Evolutionary conservation across 2,797 vertebrate species (phyloP).

Genomic region (Sebastes nivosus): DNA sequence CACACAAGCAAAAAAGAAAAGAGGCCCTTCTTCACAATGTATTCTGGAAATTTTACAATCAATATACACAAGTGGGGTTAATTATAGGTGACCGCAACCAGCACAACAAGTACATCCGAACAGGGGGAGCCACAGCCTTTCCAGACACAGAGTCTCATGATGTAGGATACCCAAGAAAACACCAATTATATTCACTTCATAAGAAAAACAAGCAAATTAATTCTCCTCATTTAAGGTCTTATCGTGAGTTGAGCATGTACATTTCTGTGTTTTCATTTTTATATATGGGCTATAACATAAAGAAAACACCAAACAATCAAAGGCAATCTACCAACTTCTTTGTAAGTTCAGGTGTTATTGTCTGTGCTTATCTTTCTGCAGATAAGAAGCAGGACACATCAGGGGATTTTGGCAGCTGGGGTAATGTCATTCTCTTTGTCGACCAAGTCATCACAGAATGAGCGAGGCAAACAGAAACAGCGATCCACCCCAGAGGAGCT

Average conservation of each 20-base stretch:
- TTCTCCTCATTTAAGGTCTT: neutral
- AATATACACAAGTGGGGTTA: no score
- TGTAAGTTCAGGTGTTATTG: constrained; percentile 38
- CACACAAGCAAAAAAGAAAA: neutral
- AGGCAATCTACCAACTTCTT: neutral
- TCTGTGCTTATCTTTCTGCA: constrained; percentile 10
- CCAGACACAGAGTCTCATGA: neutral
- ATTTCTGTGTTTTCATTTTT: neutral
- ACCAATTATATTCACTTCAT: neutral
- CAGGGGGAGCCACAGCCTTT: neutral
- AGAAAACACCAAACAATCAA: neutral
- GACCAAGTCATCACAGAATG: constrained; percentile 77
- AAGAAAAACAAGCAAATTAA: neutral
- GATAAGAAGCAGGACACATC: constrained; percentile 72
- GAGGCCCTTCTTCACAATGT: neutral
- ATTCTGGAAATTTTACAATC: neutral
- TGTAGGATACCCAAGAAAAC: neutral
- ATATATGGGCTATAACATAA: neutral
- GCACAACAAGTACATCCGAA: no score
- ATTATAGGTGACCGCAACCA: no score
- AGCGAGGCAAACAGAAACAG: constrained; percentile 66
- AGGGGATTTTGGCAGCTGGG: constrained; percentile 86
- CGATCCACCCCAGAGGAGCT: constrained; percentile 64
- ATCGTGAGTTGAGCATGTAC: neutral
- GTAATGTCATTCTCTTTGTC: constrained; percentile 80